Evolutionary conservation across 2,113 vertebrate genomes (phyloP).

Genomic region (rat (Rattus norvegicus)): GRCr8 NC_086028.1:78538001-78538500

Average conservation of each 20-base stretch:
- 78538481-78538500: neutral
- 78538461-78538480: neutral
- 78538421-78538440: neutral
- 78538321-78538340: neutral
- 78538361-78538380: neutral
- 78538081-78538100: neutral
- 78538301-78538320: neutral
- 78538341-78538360: neutral
- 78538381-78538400: neutral
- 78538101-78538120: neutral
- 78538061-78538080: neutral
- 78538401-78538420: neutral
- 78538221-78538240: neutral
- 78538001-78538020: neutral
- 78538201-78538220: neutral
- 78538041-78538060: neutral
- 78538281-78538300: neutral
- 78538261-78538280: neutral
- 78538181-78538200: neutral
- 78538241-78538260: too few species aligned
- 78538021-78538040: neutral
- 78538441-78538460: neutral
- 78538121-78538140: neutral
- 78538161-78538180: neutral
- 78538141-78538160: neutral